Percentiles rank a stretch among this genome's conserved stretches.
phyloP scores from a whole-genome alignment of 2,113 vertebrate genomes.

The Ptyas mucosa region DNA sequence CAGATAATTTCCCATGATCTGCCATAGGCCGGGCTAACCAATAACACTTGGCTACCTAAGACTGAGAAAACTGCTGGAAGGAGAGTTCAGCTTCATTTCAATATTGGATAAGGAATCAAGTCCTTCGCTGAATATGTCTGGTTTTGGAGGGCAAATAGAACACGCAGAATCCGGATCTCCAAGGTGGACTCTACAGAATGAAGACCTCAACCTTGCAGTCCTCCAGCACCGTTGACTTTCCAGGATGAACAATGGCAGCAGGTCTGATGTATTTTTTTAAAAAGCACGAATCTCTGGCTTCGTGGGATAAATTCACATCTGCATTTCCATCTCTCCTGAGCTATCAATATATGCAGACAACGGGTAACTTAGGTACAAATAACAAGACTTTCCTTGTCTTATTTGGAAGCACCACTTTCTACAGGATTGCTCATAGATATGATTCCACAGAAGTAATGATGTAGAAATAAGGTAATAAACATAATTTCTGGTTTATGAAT shows the following conservation, averaged over 20 bases:
- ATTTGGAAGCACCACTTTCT: neutral
- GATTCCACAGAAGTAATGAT: neutral
- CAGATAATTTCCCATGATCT: neutral
- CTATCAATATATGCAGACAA: neutral
- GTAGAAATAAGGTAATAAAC: neutral
- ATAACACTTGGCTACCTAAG: neutral
- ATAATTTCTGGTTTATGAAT: neutral
- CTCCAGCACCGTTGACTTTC: neutral
- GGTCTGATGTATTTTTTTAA: too few relatives aligned
- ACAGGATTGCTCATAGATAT: neutral
- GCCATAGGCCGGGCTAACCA: neutral
- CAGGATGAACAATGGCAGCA: neutral
- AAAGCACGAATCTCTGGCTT: neutral
- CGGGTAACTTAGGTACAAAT: neutral
- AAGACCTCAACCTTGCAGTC: neutral
- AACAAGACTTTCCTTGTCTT: neutral
- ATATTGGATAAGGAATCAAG: neutral
- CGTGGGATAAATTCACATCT: neutral
- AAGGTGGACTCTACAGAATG: neutral
- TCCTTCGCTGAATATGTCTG: neutral
- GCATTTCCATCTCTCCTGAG: neutral
- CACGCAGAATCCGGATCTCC: accelerated
- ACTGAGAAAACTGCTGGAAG: neutral
- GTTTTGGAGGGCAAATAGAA: neutral
- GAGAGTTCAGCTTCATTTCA: neutral